phyloP scores from a whole-genome alignment of 2,113 vertebrate species.

The Crocuta crocuta region DNA sequence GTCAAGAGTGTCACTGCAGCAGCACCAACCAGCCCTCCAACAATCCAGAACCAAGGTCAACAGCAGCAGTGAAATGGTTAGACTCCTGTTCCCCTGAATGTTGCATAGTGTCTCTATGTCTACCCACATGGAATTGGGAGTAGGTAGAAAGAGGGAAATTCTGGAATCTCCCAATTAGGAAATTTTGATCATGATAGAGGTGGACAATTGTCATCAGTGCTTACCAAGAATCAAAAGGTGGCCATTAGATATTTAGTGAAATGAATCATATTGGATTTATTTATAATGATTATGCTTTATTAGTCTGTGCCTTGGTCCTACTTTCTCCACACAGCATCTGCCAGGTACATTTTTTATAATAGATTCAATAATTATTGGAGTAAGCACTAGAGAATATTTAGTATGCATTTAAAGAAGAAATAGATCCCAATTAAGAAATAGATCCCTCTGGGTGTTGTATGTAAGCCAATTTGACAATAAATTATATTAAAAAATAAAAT shows the following conservation, averaged over 20 bases:
- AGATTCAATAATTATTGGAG: not conserved
- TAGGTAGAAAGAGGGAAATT: not conserved
- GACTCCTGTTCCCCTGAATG: no score
- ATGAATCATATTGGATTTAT: not conserved
- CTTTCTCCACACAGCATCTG: not conserved
- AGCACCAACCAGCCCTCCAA: no score
- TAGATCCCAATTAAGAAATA: not conserved
- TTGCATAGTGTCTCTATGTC: not conserved
- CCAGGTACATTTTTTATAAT: not conserved
- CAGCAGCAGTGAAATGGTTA: not conserved
- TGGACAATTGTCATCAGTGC: not conserved
- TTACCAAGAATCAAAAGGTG: not conserved
- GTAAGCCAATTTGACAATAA: no score
- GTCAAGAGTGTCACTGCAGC: not conserved
- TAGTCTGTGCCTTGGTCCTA: not conserved
- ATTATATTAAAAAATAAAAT: not conserved
- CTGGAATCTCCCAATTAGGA: not conserved
- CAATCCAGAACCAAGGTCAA: not conserved
- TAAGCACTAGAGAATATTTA: not conserved
- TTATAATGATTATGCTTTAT: not conserved
- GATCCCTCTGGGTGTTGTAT: not conserved
- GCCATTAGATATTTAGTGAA: not conserved
- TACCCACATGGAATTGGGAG: not conserved
- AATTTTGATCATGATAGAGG: not conserved
- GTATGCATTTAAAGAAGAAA: not conserved